Evolutionary conservation across 2,113 vertebrate genomes (phyloP).

Genomic region (Phocoena phocoena): DNA sequence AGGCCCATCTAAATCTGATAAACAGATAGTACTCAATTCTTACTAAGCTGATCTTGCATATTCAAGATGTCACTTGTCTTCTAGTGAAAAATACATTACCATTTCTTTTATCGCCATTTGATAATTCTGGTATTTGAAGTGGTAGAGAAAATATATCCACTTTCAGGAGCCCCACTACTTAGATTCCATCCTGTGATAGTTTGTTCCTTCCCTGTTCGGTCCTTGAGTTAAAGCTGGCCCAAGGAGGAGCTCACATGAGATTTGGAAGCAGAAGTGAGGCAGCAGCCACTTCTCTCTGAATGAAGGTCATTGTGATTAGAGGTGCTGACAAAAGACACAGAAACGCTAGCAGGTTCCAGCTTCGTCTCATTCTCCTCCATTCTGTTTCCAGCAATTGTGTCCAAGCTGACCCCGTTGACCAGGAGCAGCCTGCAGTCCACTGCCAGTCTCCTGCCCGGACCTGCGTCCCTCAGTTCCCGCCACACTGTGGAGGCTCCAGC

Average conservation of each 20-base stretch:
- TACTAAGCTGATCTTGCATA: not conserved
- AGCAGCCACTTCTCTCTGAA: not conserved
- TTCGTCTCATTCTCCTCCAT: not conserved
- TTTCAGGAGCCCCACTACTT: not conserved
- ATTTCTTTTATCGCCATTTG: not conserved
- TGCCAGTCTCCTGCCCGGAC: accelerated
- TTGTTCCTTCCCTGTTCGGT: not conserved
- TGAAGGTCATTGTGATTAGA: not conserved
- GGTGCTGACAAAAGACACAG: too few species aligned
- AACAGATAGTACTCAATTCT: not conserved
- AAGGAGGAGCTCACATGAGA: not conserved
- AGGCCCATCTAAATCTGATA: not conserved
- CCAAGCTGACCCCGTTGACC: not conserved
- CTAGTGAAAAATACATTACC: not conserved
- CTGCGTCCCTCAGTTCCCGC: too few species aligned
- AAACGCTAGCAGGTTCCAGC: not conserved
- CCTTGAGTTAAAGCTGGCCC: not conserved
- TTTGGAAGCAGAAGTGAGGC: not conserved
- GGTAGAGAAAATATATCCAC: not conserved
- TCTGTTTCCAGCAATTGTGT: not conserved
- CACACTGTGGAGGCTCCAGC: not conserved
- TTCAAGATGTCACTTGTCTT: not conserved
- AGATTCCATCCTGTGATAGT: not conserved
- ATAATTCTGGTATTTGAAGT: not conserved
- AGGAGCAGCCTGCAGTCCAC: not conserved